Evolutionary conservation across 2,113 vertebrate genomes (phyloP).

Genomic region (Chaetodon trifascialis): DNA sequence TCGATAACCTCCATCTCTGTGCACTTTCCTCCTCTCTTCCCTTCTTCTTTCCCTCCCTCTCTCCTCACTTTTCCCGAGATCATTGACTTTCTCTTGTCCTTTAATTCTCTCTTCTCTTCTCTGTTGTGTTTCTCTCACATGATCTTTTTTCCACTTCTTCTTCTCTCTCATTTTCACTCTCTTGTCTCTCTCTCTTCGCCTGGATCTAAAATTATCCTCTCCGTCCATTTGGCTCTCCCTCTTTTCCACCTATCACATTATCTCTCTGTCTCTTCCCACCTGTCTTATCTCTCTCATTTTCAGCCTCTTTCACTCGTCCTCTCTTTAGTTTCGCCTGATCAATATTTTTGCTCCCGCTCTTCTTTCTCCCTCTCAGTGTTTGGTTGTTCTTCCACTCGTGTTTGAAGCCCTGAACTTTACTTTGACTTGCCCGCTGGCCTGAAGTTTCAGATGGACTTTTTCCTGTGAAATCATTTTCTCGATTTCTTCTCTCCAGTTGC

Average conservation of each 20-base stretch:
- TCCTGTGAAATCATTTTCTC: background rate
- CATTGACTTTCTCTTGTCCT: background rate
- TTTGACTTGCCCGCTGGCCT: background rate
- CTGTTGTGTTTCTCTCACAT: background rate
- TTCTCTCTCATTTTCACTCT: background rate
- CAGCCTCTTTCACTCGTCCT: background rate
- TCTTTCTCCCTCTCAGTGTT: background rate
- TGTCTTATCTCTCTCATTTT: background rate
- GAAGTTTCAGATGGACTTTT: background rate
- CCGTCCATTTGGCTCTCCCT: background rate
- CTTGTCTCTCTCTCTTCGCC: background rate
- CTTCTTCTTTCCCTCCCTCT: background rate
- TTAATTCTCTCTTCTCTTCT: background rate
- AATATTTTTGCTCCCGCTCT: background rate
- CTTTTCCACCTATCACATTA: constrained; percentile 15
- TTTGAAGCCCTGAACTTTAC: background rate
- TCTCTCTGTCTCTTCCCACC: constrained; percentile 16
- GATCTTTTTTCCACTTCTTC: background rate
- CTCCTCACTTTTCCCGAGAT: background rate
- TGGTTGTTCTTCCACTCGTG: background rate
- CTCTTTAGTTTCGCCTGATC: constrained; percentile 3
- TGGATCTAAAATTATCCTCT: constrained; percentile 22
- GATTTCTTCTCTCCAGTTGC: background rate
- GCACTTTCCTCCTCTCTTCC: constrained; percentile 1
- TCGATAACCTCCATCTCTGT: constrained; percentile 48